These are phyloP conservation scores for Artibeus jamaicensis DNA, from an alignment of 2,797 vertebrate genomes.

Conservation along the genomic window DNA sequence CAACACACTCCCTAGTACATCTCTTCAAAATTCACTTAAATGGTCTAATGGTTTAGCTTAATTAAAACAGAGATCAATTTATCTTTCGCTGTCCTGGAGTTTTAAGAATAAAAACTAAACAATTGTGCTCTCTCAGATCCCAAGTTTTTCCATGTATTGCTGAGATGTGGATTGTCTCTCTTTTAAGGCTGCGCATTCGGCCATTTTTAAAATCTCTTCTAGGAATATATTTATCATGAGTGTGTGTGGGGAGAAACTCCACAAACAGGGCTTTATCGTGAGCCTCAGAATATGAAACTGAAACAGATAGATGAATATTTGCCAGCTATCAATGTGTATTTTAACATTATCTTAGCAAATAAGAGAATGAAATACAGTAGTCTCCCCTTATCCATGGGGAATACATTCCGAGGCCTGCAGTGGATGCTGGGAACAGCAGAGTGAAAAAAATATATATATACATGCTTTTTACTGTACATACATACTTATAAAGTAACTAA, in stretches of 20 bases:
- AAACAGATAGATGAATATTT: neutral
- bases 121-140: neutral
- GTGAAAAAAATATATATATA: neutral
- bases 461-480: neutral
- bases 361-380: neutral
- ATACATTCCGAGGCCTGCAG: neutral
- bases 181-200: neutral
- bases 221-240: neutral
- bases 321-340: neutral
- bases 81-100: neutral
- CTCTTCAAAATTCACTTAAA: neutral
- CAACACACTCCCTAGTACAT: neutral
- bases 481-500: neutral
- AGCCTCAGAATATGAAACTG: neutral
- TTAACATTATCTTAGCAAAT: neutral
- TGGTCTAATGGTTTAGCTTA: neutral
- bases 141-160: neutral
- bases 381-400: neutral
- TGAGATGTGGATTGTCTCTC: neutral
- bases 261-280: neutral
- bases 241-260: neutral
- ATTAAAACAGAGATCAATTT: conserved; percentile 21
- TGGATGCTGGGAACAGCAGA: neutral
- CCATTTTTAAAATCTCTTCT: neutral
- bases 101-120: neutral